Evolutionary conservation across 2,113 vertebrate genomes (phyloP).

Genomic region (Poicephalus meyeri): DNA sequence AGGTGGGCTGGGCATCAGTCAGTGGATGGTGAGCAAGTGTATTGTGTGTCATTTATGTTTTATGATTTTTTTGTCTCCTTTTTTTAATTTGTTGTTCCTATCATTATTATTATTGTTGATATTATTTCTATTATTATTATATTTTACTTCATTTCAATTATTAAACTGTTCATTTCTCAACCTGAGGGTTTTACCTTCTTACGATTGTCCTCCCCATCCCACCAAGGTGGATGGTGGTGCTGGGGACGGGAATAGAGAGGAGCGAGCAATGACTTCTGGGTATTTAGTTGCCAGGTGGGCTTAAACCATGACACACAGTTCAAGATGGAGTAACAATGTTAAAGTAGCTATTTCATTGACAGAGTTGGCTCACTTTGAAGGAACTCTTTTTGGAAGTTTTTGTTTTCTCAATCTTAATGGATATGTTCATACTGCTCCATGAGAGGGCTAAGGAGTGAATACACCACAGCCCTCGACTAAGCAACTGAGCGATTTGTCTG

Average conservation of each 20-base stretch:
- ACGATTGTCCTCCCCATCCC: not conserved
- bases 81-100: not conserved
- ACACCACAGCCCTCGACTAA: fast-evolving
- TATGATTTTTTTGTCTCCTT: not conserved
- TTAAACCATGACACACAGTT: not conserved
- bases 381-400: not conserved
- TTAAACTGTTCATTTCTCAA: not conserved
- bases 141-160: not conserved
- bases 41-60: not conserved
- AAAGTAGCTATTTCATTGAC: not conserved
- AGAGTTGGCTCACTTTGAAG: not conserved
- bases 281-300: not conserved
- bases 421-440: fast-evolving
- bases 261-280: too few species aligned
- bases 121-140: not conserved
- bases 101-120: not conserved
- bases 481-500: not conserved
- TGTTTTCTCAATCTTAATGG: not conserved
- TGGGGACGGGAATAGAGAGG: not conserved
- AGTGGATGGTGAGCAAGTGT: not conserved
- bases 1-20: not conserved
- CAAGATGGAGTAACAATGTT: not conserved
- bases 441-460: not conserved
- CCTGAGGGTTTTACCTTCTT: not conserved
- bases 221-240: not conserved